A percentile compares a stretch with the other conserved stretches of the same genome.
phyloP scores from a whole-genome alignment of 2,888 invertebrate genomes.

The Melolontha melolontha region DNA sequence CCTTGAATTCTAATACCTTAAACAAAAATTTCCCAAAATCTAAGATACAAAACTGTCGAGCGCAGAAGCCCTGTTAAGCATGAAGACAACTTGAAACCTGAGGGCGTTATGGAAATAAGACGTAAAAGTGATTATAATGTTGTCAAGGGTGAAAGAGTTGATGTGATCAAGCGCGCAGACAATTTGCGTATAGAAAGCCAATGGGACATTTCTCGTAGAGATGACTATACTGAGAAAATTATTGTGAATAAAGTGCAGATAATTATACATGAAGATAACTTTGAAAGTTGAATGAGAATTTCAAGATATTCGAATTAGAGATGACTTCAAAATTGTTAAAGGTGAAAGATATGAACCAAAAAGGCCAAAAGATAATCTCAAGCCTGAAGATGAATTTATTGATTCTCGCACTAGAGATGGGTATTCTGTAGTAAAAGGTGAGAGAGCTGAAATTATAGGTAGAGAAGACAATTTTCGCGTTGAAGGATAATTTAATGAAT shows the following conservation, averaged over 20 bases:
- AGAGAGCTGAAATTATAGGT: constrained; percentile 71
- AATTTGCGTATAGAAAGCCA: constrained; percentile 69
- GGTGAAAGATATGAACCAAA: constrained; percentile 72
- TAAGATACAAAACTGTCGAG: too few species aligned
- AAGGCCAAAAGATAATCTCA: constrained; percentile 65
- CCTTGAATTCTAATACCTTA: too few species aligned
- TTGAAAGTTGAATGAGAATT: constrained; percentile 71
- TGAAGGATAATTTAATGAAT: constrained; percentile 70
- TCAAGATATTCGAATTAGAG: constrained; percentile 66
- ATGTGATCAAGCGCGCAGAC: constrained; percentile 69
- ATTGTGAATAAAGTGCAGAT: constrained; percentile 70
- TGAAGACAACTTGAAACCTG: constrained; percentile 68
- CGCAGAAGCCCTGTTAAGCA: constrained; percentile 68
- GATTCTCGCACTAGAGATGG: constrained; percentile 68
- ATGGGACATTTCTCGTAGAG: constrained; percentile 53
- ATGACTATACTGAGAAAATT: constrained; percentile 45
- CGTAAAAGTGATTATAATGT: constrained; percentile 44
- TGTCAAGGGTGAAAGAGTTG: constrained; percentile 68
- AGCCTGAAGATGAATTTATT: constrained; percentile 71
- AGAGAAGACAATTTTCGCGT: constrained; percentile 77
- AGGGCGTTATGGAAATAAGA: constrained; percentile 68
- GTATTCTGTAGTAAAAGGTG: constrained; percentile 70
- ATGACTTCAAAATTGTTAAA: constrained; percentile 69
- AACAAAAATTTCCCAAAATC: too few species aligned
- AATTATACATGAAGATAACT: constrained; percentile 69